A percentile compares a stretch with the other conserved stretches of the same genome.
Evolutionary conservation across 2,113 vertebrate genomes (phyloP).

Genomic region (Dasyurus viverrinus): DNA sequence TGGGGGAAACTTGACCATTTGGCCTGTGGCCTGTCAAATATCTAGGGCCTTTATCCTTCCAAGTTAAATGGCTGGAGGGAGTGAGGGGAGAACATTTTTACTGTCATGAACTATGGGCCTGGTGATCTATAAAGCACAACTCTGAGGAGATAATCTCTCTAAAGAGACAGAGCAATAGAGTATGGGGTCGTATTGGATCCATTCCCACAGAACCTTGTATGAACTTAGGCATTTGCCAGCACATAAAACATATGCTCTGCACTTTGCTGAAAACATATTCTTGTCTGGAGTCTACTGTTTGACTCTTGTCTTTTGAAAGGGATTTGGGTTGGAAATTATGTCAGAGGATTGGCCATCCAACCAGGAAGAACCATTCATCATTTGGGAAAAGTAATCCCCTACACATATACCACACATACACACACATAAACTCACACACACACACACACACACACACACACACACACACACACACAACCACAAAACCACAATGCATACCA

Average conservation of each 20-base stretch:
- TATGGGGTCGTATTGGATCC: not conserved
- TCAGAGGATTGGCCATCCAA: not conserved
- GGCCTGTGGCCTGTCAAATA: not conserved
- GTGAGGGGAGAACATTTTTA: not conserved
- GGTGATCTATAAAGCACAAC: fast-evolving
- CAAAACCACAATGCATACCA: not conserved
- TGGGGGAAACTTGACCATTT: not conserved
- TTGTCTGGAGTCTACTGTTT: not conserved
- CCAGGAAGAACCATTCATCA: not conserved
- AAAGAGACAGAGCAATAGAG: not conserved
- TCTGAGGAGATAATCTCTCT: not conserved
- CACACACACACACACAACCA: too few species aligned
- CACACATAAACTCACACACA: too few species aligned
- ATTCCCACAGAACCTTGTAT: not conserved
- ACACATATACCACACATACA: too few species aligned
- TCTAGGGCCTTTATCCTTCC: not conserved
- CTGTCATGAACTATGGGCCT: too few species aligned
- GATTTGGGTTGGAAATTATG: not conserved
- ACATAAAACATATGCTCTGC: not conserved
- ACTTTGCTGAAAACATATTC: not conserved
- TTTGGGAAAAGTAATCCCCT: not conserved
- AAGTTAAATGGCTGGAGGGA: not conserved
- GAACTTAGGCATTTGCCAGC: not conserved
- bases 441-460: too few species aligned
- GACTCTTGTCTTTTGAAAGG: not conserved